Evolutionary conservation across 1,140 invertebrate genomes (phyloP), one percentile per base, ranked within the genome.

Genomic region (Tetramorium parvispinum): DNA sequence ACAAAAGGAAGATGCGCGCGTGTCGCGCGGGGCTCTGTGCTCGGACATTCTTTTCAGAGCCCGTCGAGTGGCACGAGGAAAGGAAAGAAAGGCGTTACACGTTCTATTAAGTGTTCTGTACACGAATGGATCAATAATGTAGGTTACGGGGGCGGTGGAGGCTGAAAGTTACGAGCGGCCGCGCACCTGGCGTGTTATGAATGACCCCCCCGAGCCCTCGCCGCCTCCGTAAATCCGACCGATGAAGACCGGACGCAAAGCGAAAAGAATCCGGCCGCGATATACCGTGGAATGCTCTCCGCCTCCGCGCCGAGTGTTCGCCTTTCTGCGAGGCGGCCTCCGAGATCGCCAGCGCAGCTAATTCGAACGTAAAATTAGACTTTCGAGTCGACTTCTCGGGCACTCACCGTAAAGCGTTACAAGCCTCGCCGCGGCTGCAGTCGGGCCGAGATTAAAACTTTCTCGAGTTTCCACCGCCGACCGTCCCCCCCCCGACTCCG

Each of bases 401-500:
- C 66, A 85, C 66, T 73, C 65, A 40, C 77, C 86, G 49, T 88
- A 87, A 89, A 88, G 79, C 81, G 82, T 77, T 88, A 66, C 82
- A 87, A 73, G 68, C 81, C 82, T 89, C 75, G 76, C 81, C 81
- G 61, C 46, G 66, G 71, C 66, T 81, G 63, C 65, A 88, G 82
- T 86, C 76, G 83, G 83, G 43, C 49, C 40, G 55, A 89, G 88
- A 89, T 89, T 89, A 88, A 89, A 89, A 89, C 88, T 89, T 89
- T 85, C 79, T 71, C 65, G 68, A 75, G 79, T 83, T 83, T 75
- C 79, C 55, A 49, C 51, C 51, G 75, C 51, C 61, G 63, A 43
- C 61, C 61, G n/a, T 40, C 43, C 37, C 37, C 43, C 18, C 24
- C 16, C 24, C 43, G 27, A 16, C 71, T 8, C 27, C 27, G 40